Base-by-base conservation (phyloP, 2,113 vertebrate species). In the Phodopus roborovskii region DNA sequence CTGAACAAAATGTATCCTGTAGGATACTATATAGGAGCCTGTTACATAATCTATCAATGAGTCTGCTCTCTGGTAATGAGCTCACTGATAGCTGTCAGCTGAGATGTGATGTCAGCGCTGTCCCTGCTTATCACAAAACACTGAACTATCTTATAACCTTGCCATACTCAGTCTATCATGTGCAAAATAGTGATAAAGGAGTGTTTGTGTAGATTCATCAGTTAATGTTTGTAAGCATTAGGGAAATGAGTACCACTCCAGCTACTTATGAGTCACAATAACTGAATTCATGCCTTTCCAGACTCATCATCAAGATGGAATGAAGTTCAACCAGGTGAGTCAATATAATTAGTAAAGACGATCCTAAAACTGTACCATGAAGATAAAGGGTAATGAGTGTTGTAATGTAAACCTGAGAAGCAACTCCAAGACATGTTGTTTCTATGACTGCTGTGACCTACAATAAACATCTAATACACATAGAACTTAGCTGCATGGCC, bases 201-300 rank as follows among this genome's bases (percentile, higher is more conserved):
- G 16, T 89, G 78, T 93, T 95, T 56, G 71, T 71, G 42, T 88
- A 68, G 62, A 85, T 93, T 92, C 71, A 88, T 91, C 88, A 92
- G 87, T 94, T 89, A 87, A 95, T 92, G 84, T 96, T 84, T 91
- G 75, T 66, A 88, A 97, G 70, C 77, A 79, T 71, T 73, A 88
- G 48, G 58, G 81, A 93, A 94, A 94, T 93, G 84, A 96, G 77
- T 19, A 92, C 48, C 33, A 85, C 36, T 94, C 39, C 15, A 91
- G 56, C 94, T 91, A 96, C 85, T 81, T 79, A 71, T 96, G 94
- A 97, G 68, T 97, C 89, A 97, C 66, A 93, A 28, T 90, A 92
- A 93, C 10, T 90, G 73, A 98, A 94, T 89, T 77, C 39, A 48
- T 73, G 88, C 50, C 73, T 86, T 88, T 94, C 68, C 22, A 78